These are phyloP conservation scores for Anastrepha obliqua DNA, from an alignment of 1,140 invertebrate genomes.

Conservation along the genomic window DNA sequence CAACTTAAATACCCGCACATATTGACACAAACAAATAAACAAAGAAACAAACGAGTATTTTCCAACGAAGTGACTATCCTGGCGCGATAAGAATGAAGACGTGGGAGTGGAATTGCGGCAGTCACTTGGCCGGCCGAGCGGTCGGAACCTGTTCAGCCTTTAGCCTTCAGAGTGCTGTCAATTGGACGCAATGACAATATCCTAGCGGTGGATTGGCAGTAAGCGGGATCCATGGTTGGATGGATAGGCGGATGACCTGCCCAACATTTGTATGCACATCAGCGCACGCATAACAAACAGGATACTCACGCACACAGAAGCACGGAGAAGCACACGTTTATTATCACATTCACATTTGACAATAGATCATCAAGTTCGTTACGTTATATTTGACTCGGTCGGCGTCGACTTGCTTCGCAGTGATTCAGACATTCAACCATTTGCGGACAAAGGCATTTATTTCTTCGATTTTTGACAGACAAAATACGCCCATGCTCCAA, in stretches of 20 bases:
- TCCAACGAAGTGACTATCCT: background rate
- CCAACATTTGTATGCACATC: conserved; percentile 12
- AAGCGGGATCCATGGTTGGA: background rate
- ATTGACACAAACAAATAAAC: conserved; percentile 25
- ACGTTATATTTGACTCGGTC: conserved; percentile 51
- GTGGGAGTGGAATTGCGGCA: background rate
- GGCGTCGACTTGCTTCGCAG: background rate
- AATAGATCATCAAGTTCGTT: conserved; percentile 60
- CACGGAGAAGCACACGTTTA: background rate
- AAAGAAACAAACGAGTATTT: background rate
- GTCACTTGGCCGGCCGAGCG: background rate
- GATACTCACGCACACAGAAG: background rate
- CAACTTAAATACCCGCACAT: conserved; percentile 25
- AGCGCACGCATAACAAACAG: conserved; percentile 24
- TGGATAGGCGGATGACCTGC: background rate
- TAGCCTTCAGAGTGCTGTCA: background rate
- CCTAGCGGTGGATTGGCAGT: background rate
- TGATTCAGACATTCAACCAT: background rate
- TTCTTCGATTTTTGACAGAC: background rate
- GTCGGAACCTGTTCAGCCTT: background rate
- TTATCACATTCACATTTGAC: conserved; percentile 55
- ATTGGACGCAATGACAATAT: background rate
- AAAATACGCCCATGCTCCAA: background rate
- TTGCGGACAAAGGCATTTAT: background rate
- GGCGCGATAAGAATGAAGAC: background rate